A percentile compares a stretch with the other conserved stretches of the same genome.
Conservation (phyloP, 1,140 invertebrate genomes). For the Aradophagus sp. region DNA sequence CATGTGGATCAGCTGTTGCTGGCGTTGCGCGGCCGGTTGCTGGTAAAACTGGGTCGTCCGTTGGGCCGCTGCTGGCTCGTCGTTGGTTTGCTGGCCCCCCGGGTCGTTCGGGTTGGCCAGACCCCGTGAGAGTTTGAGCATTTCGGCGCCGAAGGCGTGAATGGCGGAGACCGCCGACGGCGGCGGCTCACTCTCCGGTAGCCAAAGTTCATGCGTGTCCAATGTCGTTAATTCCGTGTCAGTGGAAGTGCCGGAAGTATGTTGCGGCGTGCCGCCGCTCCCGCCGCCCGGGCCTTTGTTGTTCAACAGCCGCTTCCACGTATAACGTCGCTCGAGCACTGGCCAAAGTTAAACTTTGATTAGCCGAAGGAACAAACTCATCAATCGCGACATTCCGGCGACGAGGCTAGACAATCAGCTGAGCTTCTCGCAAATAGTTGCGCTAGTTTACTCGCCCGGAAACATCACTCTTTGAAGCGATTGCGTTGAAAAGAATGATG, state of each 20-base stretch:
- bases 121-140: slow-evolving; percentile 85
- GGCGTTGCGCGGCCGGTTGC: slow-evolving; percentile 50
- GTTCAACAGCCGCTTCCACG: slow-evolving; percentile 78
- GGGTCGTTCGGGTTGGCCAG: slow-evolving; percentile 71
- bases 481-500: too few relatives aligned
- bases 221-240: slow-evolving; percentile 87
- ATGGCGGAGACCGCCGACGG: slow-evolving; percentile 87
- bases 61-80: slow-evolving; percentile 33
- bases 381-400: slow-evolving; percentile 13
- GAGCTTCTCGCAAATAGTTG: too few relatives aligned
- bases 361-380: slow-evolving; percentile 22
- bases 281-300: slow-evolving; percentile 67
- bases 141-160: slow-evolving; percentile 87
- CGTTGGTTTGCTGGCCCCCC: slow-evolving; percentile 23
- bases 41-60: slow-evolving; percentile 54
- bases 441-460: too few relatives aligned
- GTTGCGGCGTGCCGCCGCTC: slow-evolving; percentile 77
- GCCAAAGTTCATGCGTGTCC: slow-evolving; percentile 86
- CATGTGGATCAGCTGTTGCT: slow-evolving; percentile 51
- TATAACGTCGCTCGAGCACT: slow-evolving; percentile 77
- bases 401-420: too few relatives aligned
- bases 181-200: slow-evolving; percentile 85
- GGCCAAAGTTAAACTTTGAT: slow-evolving; percentile 35
- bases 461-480: too few relatives aligned
- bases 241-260: slow-evolving; percentile 83